Evolutionary conservation across 1,140 invertebrate genomes (phyloP).

Genomic region (Gryllus bimaculatus): DNA sequence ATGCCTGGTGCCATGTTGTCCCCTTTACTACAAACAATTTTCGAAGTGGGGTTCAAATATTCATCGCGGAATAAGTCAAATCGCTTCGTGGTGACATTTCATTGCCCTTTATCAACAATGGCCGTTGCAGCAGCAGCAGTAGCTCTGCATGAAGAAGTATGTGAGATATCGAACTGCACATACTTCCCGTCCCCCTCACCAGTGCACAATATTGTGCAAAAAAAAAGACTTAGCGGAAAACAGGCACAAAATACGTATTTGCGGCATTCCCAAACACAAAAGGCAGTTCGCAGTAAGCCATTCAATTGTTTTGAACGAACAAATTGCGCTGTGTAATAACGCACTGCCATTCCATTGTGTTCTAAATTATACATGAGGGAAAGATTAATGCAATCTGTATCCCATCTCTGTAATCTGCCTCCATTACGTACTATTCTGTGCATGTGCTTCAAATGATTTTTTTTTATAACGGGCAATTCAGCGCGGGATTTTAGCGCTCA

Average conservation of each 20-base stretch:
- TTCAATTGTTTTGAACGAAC: constrained; percentile 1
- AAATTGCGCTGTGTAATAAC: constrained; percentile 1
- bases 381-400: neutral
- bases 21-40: too few species aligned
- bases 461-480: constrained; percentile 1
- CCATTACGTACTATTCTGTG: neutral
- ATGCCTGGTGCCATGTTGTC: too few species aligned
- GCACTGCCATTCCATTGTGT: neutral
- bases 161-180: too few species aligned
- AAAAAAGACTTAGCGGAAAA: too few species aligned
- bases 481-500: neutral
- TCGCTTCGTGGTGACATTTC: too few species aligned
- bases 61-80: too few species aligned
- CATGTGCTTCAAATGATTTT: neutral
- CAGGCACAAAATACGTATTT: neutral
- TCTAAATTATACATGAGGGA: constrained; percentile 5
- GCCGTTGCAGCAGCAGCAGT: too few species aligned
- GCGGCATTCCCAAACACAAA: neutral
- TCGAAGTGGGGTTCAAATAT: too few species aligned
- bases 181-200: too few species aligned
- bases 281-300: neutral
- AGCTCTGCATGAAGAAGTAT: too few species aligned
- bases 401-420: neutral
- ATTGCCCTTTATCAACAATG: too few species aligned
- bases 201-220: too few species aligned